Evolutionary conservation across 2,797 vertebrate species (phyloP).

Genomic region (Merluccius polli): DNA sequence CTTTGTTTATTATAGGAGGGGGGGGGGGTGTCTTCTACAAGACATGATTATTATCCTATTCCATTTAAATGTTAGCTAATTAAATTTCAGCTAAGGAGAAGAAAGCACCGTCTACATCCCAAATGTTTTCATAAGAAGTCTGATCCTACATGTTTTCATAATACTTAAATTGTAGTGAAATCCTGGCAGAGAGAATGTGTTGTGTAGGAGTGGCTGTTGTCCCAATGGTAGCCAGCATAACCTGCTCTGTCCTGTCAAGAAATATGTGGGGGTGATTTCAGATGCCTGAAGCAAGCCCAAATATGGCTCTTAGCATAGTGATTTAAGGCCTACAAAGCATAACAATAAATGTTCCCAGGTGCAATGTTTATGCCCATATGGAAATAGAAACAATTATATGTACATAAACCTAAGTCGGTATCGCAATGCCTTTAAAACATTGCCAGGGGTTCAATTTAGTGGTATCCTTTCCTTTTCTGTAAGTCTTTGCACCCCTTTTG

Average conservation of each 20-base stretch:
- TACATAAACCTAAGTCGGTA: not conserved
- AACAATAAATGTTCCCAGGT: too few species aligned
- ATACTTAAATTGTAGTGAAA: too few species aligned
- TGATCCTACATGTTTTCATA: too few species aligned
- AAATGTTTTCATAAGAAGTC: too few species aligned
- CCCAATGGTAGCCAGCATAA: constrained; percentile 21
- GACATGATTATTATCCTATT: too few species aligned
- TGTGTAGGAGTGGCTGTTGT: constrained; percentile 29
- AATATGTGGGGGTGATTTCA: not conserved
- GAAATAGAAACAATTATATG: too few species aligned
- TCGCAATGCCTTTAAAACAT: not conserved
- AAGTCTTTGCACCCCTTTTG: not conserved
- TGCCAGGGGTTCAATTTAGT: not conserved
- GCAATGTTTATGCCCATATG: too few species aligned
- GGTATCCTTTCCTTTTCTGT: not conserved
- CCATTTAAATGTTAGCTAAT: too few species aligned
- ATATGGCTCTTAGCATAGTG: not conserved
- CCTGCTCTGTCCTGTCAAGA: constrained; percentile 21
- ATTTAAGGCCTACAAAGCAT: not conserved
- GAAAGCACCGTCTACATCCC: too few species aligned
- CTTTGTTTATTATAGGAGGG: not conserved
- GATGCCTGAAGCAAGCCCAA: not conserved
- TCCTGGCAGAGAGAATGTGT: too few species aligned
- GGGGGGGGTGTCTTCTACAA: too few species aligned
- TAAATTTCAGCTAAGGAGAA: too few species aligned